These are phyloP conservation scores for Rhodophaea formosa DNA, from an alignment of 2,888 invertebrate species.

Conservation along the genomic window DNA sequence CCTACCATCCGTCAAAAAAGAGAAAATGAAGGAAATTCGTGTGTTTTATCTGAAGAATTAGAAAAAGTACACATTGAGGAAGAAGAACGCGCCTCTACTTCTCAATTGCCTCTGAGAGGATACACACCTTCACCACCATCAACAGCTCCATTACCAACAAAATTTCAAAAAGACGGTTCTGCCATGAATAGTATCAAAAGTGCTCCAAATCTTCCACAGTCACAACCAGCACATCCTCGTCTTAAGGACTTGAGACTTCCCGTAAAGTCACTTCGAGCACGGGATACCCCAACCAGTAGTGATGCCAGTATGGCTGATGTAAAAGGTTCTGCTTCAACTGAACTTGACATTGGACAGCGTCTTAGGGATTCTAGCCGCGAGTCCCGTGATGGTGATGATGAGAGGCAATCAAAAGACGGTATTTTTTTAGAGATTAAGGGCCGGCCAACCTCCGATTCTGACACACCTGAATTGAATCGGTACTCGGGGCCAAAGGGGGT, in stretches of 20 bases:
- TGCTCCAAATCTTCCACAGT: slow-evolving; percentile 87
- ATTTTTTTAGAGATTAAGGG: slow-evolving; percentile 88
- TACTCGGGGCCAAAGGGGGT: slow-evolving; percentile 79
- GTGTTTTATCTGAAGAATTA: slow-evolving; percentile 75
- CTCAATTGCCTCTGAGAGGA: slow-evolving; percentile 84
- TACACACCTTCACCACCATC: slow-evolving; percentile 92
- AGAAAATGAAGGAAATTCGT: slow-evolving; percentile 67
- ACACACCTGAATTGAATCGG: slow-evolving; percentile 79
- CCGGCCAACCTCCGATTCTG: slow-evolving; percentile 83
- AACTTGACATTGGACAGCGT: slow-evolving; percentile 75
- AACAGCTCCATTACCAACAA: slow-evolving; percentile 90
- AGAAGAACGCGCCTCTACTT: slow-evolving; percentile 78
- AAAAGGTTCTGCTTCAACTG: slow-evolving; percentile 74
- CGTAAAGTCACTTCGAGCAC: slow-evolving; percentile 84
- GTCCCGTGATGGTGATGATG: slow-evolving; percentile 84
- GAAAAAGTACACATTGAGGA: slow-evolving; percentile 84
- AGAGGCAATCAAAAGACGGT: slow-evolving; percentile 85
- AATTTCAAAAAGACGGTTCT: slow-evolving; percentile 87
- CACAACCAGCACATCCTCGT: slow-evolving; percentile 85
- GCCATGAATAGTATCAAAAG: slow-evolving; percentile 90
- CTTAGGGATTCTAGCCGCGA: slow-evolving; percentile 76
- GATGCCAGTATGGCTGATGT: slow-evolving; percentile 84
- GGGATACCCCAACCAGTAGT: slow-evolving; percentile 82
- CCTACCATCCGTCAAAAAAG: slow-evolving; percentile 80
- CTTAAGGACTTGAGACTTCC: slow-evolving; percentile 88